phyloP scores from a whole-genome alignment of 2,888 invertebrate genomes.

The Diarsia dahlii region DNA sequence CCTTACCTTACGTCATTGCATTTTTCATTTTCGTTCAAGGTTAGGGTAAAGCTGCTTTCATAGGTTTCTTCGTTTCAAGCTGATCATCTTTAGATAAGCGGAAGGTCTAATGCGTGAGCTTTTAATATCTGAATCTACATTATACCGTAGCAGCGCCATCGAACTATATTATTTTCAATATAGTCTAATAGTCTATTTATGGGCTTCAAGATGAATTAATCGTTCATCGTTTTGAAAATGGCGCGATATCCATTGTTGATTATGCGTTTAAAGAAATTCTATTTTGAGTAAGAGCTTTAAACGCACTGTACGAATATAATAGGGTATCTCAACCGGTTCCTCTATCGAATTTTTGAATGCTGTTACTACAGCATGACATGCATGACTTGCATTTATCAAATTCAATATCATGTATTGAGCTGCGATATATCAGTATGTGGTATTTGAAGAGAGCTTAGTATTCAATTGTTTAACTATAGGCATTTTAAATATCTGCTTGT shows the following conservation, averaged over 20 bases:
- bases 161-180: no score
- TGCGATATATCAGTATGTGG: not conserved
- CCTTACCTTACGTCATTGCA: conserved; percentile 82
- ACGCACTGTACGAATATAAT: not conserved
- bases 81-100: not conserved
- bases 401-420: conserved; percentile 6
- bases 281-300: conserved; percentile 2
- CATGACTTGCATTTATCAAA: conserved; percentile 22
- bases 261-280: not conserved
- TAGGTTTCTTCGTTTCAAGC: conserved; percentile 37
- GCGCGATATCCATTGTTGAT: not conserved
- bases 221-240: not conserved
- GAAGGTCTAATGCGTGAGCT: not conserved
- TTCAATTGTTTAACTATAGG: not conserved
- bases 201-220: not conserved
- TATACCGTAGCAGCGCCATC: not conserved
- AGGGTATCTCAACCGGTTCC: conserved; percentile 4
- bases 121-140: not conserved
- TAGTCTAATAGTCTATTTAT: no score
- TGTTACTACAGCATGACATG: not conserved
- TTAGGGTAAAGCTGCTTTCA: conserved; percentile 77
- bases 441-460: not conserved
- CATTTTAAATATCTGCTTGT: no score
- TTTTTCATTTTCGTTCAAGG: conserved; percentile 86
- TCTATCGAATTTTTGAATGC: conserved; percentile 19